Percentiles rank a stretch among this genome's conserved stretches.
Evolutionary conservation across 2,888 invertebrate genomes (phyloP).

Genomic region (Yponomeuta sedellus): DNA sequence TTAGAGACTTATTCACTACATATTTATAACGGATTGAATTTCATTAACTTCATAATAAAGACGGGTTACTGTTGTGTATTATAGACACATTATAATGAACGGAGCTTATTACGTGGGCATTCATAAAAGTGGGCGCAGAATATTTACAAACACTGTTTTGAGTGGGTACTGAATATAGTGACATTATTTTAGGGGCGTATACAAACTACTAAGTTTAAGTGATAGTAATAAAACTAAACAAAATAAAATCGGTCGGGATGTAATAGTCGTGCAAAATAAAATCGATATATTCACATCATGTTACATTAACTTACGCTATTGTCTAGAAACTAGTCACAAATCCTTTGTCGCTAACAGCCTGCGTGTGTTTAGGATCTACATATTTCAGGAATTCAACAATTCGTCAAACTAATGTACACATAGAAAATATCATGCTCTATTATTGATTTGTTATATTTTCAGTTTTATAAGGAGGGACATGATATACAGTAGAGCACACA

Average conservation of each 20-base stretch:
- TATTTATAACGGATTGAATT: not conserved
- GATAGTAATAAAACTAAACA: not conserved
- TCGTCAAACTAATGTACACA: not conserved
- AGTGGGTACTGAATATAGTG: conserved; percentile 22
- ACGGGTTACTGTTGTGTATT: not conserved
- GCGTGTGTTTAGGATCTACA: conserved; percentile 48
- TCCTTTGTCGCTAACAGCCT: conserved; percentile 73
- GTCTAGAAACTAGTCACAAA: conserved; percentile 62
- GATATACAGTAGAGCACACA: not conserved
- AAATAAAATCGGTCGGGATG: not conserved
- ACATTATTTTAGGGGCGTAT: conserved; percentile 1
- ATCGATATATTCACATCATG: conserved; percentile 56
- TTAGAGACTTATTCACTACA: conserved; percentile 5
- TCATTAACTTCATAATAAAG: not conserved
- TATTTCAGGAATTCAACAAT: not conserved
- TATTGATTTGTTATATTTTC: not conserved
- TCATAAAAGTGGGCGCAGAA: conserved; percentile 17
- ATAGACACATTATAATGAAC: not conserved
- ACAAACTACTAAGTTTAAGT: conserved; percentile 16
- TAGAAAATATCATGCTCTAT: not conserved
- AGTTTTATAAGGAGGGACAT: not conserved
- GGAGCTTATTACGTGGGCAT: not conserved
- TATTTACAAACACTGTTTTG: conserved; percentile 27
- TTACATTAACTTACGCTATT: conserved; percentile 58
- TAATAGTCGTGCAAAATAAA: conserved; percentile 28